Percentiles rank a stretch among this genome's conserved stretches.
phyloP scores from a whole-genome alignment of 2,113 vertebrate genomes.

The Callopanchax toddi region DNA sequence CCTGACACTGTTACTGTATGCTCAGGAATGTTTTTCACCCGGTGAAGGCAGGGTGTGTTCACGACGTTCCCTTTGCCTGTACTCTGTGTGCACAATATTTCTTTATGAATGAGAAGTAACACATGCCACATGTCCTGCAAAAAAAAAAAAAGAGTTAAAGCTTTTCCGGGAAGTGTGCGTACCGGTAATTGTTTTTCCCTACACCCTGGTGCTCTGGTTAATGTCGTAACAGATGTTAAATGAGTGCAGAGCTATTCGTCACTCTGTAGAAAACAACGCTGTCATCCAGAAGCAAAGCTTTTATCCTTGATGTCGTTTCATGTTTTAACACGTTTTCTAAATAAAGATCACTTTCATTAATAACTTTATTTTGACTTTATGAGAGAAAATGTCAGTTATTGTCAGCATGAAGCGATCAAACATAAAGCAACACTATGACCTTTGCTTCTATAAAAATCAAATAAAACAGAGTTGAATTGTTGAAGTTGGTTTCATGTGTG shows the following conservation, averaged over 20 bases:
- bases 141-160: slow-evolving; percentile 18
- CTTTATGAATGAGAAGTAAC: slow-evolving; percentile 69
- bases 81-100: slow-evolving; percentile 46
- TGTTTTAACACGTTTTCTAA: slow-evolving; percentile 10
- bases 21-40: slow-evolving; percentile 72
- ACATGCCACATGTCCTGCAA: slow-evolving; percentile 52
- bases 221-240: slow-evolving; percentile 46
- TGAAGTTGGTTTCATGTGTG: not conserved
- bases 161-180: slow-evolving; percentile 52
- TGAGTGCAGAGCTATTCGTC: slow-evolving; percentile 23
- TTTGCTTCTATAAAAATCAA: not conserved
- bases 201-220: slow-evolving; percentile 16
- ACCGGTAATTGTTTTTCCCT: slow-evolving; percentile 21
- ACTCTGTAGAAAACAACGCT: slow-evolving; percentile 39
- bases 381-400: no score
- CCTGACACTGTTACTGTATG: slow-evolving; percentile 60
- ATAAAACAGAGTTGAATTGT: not conserved
- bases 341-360: not conserved
- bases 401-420: not conserved
- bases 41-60: slow-evolving; percentile 47
- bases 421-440: not conserved
- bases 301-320: slow-evolving; percentile 10
- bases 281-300: slow-evolving; percentile 8
- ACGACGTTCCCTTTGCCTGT: slow-evolving; percentile 32
- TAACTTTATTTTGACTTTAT: not conserved